Base-by-base conservation (phyloP, 2,797 vertebrate species). In the Sparus aurata region DNA sequence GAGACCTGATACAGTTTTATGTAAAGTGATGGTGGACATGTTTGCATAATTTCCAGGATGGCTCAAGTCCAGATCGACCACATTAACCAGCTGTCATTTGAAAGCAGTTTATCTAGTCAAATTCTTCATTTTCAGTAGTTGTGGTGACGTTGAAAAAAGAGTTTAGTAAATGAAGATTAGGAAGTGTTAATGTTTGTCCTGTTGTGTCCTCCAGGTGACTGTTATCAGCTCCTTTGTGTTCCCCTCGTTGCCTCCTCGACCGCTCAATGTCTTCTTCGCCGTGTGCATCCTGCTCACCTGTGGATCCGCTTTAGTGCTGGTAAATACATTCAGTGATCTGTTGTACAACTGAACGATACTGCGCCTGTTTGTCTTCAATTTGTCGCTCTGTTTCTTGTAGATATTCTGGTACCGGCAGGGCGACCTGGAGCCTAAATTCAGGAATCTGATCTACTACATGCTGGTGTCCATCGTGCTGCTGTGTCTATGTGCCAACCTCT, bases 361-460 rank as follows among this genome's bases (percentile, higher is more conserved):
- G 1, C 18, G 41, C 30, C 2, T 1, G 4, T 46, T 59, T 38
- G 23, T 38, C 34, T 38, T 38, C 34, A 38, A 10, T 38, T 38
- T 10, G 8, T 38, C 38, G 34, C 10, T 38, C 34, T 10, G 34
- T 38, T 38, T 53, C 3, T 9, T 34, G 38, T 87, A 99, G 98
- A 99, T 98, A 90, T 97, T 95, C 92, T 99, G 98, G 98, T 99
- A 99, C 92, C 96, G 97, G 77, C 98, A 98, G 95, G 98, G 98
- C 83, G 97, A 99, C 91, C 92, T 99, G 94, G 98, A 99, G 93
- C 98, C 98, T 23, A 99, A 99, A 92, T 99, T 99, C 86, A 96
- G 98, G 92, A 99, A 98, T 49, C 93, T 99, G 79, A 99, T 99
- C 93, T 99, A 99, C 95, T 99, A 97, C 89, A 97, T 97, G 93